Evolutionary conservation across 1,140 invertebrate species (phyloP), one percentile per base, ranked within the genome.

Genomic region (Zaprionus camerounensis): DNA sequence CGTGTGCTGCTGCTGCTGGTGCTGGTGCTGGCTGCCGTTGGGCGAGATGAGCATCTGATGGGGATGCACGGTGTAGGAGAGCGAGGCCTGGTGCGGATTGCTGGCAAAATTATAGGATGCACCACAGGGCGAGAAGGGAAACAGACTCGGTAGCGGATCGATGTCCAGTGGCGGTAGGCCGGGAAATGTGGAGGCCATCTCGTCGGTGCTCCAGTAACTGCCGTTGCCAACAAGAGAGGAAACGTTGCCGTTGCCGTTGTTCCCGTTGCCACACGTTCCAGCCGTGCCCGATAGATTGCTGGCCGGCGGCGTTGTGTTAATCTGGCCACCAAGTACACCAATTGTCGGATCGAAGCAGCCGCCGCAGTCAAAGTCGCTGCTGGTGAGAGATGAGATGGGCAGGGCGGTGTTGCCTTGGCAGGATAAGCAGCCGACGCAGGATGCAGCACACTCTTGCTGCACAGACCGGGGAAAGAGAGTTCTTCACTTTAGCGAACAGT

Each of bases 181-280:
- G n/a, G 92, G 85, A 92, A 97, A 97, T 34, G 91, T 92, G 22
- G 96, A 96, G 31, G 95, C 96, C 96, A 97, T 97, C 82, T 97
- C 96, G 92, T 96, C 96, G 41, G 94, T 93, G 81, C 95, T 94
- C 95, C 96, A 96, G 80, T 94, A 95, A 83, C 92, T 92, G 11
- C 68, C 44, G 76, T 71, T 75, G 49, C 72, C 74, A 36, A n/a
- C 53, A 5, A 67, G 41, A 11, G 64, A 41, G 20, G 36, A 62
- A 13, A 46, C 28, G 28, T 67, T 68, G 12, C 65, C 71, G 34
- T 49, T 76, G 61, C 56, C 64, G 76, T 69, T 74, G 34, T 49
- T 76, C 61, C 56, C 64, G 76, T 11, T 17, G 44, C 3, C 15
- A 41, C 13, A 15, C 38, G 38, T 41, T 5, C 15, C 15, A 6